Evolutionary conservation across 2,888 invertebrate genomes (phyloP).

Genomic region (Eurytoma californica): DNA sequence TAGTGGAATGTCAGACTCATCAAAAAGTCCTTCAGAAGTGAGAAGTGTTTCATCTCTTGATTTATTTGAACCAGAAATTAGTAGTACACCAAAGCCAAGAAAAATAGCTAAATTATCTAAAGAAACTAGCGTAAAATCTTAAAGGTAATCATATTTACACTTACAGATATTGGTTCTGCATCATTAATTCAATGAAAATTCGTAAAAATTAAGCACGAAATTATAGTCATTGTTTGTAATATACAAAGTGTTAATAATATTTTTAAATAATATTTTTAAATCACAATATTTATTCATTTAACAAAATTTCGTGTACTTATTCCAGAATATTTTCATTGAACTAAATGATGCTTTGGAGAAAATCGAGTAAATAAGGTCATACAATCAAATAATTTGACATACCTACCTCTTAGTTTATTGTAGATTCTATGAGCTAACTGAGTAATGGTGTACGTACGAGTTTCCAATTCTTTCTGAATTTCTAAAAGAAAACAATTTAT

Average conservation of each 20-base stretch:
- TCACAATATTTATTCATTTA: background rate
- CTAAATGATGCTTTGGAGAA: slow-evolving; percentile 15
- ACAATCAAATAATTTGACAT: background rate
- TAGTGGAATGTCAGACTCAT: slow-evolving; percentile 47
- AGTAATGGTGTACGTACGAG: slow-evolving; percentile 77
- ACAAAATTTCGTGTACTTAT: slow-evolving; percentile 18
- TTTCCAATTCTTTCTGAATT: slow-evolving; percentile 80
- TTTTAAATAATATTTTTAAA: slow-evolving; percentile 13
- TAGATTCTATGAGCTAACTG: slow-evolving; percentile 77
- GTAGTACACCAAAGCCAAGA: slow-evolving; percentile 46
- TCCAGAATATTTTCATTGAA: slow-evolving; percentile 15
- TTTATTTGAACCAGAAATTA: slow-evolving; percentile 43
- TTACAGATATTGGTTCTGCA: background rate
- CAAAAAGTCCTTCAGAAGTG: slow-evolving; percentile 42
- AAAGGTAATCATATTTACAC: slow-evolving; percentile 29
- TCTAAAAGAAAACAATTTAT: slow-evolving; percentile 73
- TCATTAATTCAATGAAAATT: slow-evolving; percentile 24
- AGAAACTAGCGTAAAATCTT: slow-evolving; percentile 23
- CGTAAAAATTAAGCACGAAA: background rate
- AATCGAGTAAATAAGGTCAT: slow-evolving; percentile 12
- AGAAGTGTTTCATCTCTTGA: slow-evolving; percentile 35
- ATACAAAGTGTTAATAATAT: background rate
- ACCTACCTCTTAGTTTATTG: slow-evolving; percentile 77
- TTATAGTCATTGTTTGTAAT: background rate
- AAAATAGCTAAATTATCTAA: slow-evolving; percentile 39